Percentiles rank a stretch among this genome's conserved stretches.
Conservation (phyloP, 2,797 vertebrate species). For the Propithecus perrieri region DNA sequence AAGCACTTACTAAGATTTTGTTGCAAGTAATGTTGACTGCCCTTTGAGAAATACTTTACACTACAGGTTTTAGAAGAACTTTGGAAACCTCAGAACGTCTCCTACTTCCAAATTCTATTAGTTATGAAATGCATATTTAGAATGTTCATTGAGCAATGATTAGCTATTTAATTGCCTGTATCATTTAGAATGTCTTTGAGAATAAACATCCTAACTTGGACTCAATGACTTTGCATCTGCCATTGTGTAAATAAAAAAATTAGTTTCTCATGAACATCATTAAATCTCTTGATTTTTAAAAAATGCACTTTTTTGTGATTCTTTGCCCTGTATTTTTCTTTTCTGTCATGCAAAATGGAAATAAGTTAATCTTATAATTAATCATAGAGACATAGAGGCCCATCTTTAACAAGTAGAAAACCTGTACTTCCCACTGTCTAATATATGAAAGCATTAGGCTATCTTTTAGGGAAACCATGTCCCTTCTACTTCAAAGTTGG, state of each 20-base stretch:
- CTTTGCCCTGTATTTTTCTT: not conserved
- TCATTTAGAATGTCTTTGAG: not conserved
- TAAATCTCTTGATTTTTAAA: slow-evolving; percentile 27
- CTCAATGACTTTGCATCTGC: not conserved
- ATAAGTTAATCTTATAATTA: slow-evolving; percentile 8
- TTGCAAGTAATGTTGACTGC: not conserved
- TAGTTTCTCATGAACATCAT: slow-evolving; percentile 16
- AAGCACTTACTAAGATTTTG: not conserved
- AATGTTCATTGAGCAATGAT: slow-evolving; percentile 2
- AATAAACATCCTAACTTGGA: not conserved
- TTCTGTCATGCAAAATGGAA: not conserved
- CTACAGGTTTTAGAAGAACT: not conserved
- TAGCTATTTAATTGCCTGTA: not conserved
- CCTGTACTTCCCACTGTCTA: not conserved
- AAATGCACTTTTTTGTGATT: not conserved
- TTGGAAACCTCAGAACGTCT: not conserved
- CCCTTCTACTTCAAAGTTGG: not conserved
- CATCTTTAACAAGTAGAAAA: slow-evolving; percentile 5
- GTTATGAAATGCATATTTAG: slow-evolving; percentile 9
- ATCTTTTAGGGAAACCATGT: not conserved
- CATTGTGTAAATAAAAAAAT: slow-evolving; percentile 14
- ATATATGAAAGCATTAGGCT: not conserved
- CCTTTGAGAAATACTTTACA: not conserved
- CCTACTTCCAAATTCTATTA: not conserved
- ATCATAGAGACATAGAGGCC: not conserved